Evolutionary conservation across 1,140 invertebrate genomes (phyloP).

Genomic region (Orussus abietinus): DNA sequence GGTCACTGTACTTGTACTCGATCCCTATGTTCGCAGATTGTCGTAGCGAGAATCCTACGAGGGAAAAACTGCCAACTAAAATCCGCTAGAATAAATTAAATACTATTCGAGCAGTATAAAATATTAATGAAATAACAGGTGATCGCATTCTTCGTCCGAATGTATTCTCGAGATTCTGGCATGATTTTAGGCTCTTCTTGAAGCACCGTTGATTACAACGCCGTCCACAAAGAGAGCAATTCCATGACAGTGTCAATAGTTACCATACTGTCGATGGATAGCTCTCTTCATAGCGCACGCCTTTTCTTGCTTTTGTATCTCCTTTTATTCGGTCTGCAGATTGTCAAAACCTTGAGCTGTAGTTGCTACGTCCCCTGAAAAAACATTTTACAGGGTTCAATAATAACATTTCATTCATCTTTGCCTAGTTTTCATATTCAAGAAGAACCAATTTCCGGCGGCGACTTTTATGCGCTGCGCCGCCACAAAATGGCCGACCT

Average conservation of each 20-base stretch:
- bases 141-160: background rate
- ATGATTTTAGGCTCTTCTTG: too few species aligned
- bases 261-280: conserved; percentile 67
- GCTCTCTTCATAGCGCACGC: conserved; percentile 63
- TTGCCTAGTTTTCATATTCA: too few species aligned
- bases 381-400: too few species aligned
- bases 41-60: background rate
- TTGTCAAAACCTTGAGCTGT: too few species aligned
- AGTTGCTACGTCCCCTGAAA: too few species aligned
- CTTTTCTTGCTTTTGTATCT: conserved; percentile 21
- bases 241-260: conserved; percentile 62
- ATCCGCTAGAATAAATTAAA: background rate
- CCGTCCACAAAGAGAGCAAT: conserved; percentile 65
- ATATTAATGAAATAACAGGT: background rate
- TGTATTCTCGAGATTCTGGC: too few species aligned
- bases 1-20: background rate
- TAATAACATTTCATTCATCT: too few species aligned
- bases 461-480: background rate
- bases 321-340: background rate
- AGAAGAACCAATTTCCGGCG: too few species aligned
- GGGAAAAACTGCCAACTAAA: background rate
- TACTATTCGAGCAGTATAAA: background rate
- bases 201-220: conserved; percentile 44
- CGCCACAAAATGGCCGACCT: conserved; percentile 6
- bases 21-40: background rate